Evolutionary conservation across 2,113 vertebrate species (phyloP).

Genomic region (Apaloderma vittatum): DNA sequence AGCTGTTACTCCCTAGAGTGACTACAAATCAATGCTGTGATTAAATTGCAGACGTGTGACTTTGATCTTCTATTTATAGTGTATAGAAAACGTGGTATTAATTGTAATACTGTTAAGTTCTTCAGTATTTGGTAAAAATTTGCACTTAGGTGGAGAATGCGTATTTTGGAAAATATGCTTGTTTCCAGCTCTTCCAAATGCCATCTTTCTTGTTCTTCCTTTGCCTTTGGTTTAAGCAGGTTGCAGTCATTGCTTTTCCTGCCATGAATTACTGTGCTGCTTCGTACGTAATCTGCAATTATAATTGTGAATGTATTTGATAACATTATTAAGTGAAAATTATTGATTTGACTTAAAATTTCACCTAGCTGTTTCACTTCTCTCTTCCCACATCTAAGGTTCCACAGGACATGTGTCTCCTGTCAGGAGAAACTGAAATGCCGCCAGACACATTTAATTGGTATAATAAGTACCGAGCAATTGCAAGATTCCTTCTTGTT

Average conservation of each 20-base stretch:
- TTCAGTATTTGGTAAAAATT: not conserved
- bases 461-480: not conserved
- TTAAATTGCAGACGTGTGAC: not conserved
- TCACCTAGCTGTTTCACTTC: not conserved
- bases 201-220: not conserved
- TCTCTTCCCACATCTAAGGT: not conserved
- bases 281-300: not conserved
- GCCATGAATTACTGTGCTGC: not conserved
- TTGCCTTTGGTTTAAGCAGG: slow-evolving; percentile 16
- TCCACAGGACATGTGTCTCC: rapidly evolving
- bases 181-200: not conserved
- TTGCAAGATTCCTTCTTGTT: not conserved
- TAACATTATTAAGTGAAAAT: not conserved
- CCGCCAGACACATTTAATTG: not conserved
- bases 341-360: not conserved
- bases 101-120: not conserved
- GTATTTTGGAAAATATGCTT: not conserved
- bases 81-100: not conserved
- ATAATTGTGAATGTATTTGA: not conserved
- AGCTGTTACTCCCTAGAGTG: not conserved
- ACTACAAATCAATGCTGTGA: not conserved
- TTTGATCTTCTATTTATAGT: not conserved
- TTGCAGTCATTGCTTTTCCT: not conserved
- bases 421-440: not conserved
- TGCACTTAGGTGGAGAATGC: not conserved